Evolutionary conservation across 2,113 vertebrate genomes (phyloP).

Genomic region (Neofelis nebulosa): DNA sequence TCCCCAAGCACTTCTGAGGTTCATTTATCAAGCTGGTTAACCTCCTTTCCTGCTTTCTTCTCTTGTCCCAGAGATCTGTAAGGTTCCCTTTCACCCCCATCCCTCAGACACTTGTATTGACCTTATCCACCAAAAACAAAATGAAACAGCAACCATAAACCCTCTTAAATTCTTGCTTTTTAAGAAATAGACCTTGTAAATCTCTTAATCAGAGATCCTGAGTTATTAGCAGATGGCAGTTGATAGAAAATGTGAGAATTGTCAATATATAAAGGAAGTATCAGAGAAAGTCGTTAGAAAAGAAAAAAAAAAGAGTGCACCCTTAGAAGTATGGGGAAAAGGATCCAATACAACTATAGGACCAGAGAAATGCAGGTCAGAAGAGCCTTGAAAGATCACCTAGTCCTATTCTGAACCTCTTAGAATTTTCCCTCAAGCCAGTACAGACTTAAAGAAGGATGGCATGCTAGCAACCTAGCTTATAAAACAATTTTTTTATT

Average conservation of each 20-base stretch:
- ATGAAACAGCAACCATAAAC: not conserved
- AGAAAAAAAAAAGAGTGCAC: not conserved
- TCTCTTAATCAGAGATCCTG: not conserved
- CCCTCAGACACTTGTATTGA: fast-evolving
- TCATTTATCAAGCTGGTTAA: not conserved
- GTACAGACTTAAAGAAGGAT: not conserved
- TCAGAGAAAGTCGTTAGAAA: not conserved
- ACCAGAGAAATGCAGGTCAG: not conserved
- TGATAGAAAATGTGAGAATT: not conserved
- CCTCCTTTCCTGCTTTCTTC: fast-evolving
- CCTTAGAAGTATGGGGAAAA: not conserved
- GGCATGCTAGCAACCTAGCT: slow-evolving; percentile 28
- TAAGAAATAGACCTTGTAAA: not conserved
- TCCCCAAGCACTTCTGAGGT: not conserved
- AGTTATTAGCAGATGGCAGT: not conserved
- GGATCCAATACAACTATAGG: not conserved
- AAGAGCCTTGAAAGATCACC: not conserved
- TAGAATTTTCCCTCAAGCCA: not conserved
- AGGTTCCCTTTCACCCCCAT: not conserved
- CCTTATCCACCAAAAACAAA: not conserved
- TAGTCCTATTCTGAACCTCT: not conserved
- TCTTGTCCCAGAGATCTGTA: not conserved
- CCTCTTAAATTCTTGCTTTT: not conserved
- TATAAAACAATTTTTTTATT: slow-evolving; percentile 71
- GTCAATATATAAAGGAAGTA: not conserved